These are phyloP conservation scores for Cotesia vestalis DNA, from an alignment of 1,140 invertebrate species.

Conservation along the genomic window DNA sequence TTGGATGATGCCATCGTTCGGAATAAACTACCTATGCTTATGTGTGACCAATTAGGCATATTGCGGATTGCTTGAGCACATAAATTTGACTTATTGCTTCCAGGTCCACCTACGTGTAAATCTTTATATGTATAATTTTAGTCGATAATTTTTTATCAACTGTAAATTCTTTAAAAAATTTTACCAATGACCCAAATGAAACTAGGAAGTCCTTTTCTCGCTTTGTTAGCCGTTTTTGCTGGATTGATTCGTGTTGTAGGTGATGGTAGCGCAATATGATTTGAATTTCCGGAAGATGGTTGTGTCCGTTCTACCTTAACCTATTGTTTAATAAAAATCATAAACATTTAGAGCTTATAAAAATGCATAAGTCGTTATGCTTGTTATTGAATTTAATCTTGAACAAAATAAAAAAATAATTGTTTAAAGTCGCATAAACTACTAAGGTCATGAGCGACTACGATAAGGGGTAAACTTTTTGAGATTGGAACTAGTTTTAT, in stretches of 20 bases:
- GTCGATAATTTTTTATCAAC: too few relatives aligned
- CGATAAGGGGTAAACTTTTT: too few relatives aligned
- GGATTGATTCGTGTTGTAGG: slow-evolving; percentile 43
- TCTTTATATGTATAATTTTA: background rate
- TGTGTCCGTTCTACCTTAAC: slow-evolving; percentile 52
- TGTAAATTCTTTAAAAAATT: background rate
- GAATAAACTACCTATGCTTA: slow-evolving; percentile 77
- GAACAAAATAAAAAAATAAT: too few relatives aligned
- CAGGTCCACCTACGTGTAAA: slow-evolving; percentile 73
- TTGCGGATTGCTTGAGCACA: slow-evolving; percentile 74
- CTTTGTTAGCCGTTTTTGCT: slow-evolving; percentile 52
- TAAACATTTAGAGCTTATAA: background rate
- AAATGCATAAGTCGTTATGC: too few relatives aligned
- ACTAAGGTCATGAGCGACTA: too few relatives aligned
- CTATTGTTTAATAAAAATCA: background rate
- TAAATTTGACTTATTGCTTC: slow-evolving; percentile 78
- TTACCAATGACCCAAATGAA: slow-evolving; percentile 81
- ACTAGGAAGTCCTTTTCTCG: slow-evolving; percentile 65
- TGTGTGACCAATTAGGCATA: slow-evolving; percentile 77
- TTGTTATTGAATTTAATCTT: too few relatives aligned
- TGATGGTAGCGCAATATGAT: slow-evolving; percentile 30
- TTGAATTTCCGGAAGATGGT: slow-evolving; percentile 40
- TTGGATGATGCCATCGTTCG: slow-evolving; percentile 71
- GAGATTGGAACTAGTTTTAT: too few relatives aligned
- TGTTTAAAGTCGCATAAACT: too few relatives aligned